Evolutionary conservation across 1,140 invertebrate genomes (phyloP), one percentile per base, ranked within the genome.

Genomic region (Bombus ignitus): DNA sequence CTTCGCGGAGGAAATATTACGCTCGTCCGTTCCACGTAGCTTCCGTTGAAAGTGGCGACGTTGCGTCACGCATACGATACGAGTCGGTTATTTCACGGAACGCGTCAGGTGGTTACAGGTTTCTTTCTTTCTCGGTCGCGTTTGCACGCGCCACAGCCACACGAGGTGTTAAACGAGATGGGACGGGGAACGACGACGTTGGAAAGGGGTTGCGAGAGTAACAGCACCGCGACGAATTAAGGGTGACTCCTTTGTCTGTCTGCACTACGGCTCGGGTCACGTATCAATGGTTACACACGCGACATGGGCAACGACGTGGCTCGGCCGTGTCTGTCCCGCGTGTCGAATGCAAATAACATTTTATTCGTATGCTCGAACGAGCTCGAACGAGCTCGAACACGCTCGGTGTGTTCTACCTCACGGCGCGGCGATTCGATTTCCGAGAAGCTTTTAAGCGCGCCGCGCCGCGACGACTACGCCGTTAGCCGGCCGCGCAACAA

Each of bases 1-100:
- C 39, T 9, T 72, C 10, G 57, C 57, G n/a, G 10, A 78, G 72
- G 28, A 65, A 65, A 37, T 75, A 82, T 75, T 65, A 37, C 42
- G 81, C 42, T 74, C 47, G 47, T 32, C 25, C 42, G 81, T 37
- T n/a, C 8, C 72, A 28, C 72, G 72, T 82, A 66, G 81, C 81
- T 32, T 65, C 39, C 72, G 71, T 32, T 75, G 81, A 66, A 82
- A 82, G 72, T 74, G 80, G n/a, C 37, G 42, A 12, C 44, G 70
- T n/a, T 44, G 81, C 57, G 42, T 44, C 53, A 37, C 71, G 81
- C 81, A 82, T 82, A 82, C 81, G 81, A 75, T 76, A 65, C 81
- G 53, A 59, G 53, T 12, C 47, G 37, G 37, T 81, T 82, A 73
- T 73, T 71, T 57, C 44, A 47, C 35, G 47, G 35, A 22, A 42